These are phyloP conservation scores for Anguilla marmorata DNA, from an alignment of 2,797 vertebrate species.

Conservation along the genomic window DNA sequence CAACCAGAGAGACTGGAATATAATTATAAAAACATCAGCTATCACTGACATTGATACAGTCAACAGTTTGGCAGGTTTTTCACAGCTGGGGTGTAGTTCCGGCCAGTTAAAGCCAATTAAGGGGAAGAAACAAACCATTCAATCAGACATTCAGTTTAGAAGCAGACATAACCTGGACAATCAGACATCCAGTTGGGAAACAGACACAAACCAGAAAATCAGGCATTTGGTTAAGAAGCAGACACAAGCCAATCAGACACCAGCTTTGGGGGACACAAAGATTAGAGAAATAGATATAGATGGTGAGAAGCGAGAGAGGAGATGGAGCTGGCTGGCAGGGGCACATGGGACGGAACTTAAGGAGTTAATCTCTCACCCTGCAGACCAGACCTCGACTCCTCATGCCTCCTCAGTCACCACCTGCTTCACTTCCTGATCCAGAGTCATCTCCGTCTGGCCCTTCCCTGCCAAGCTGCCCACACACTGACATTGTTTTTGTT, in stretches of 20 bases:
- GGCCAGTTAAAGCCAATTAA: not conserved
- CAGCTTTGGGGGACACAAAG: not conserved
- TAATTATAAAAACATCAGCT: not conserved
- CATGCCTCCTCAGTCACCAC: not conserved
- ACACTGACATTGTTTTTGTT: constrained; percentile 10
- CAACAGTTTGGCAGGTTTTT: too few relatives aligned
- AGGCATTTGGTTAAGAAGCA: not conserved
- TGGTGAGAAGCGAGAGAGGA: not conserved
- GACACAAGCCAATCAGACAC: not conserved
- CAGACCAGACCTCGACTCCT: not conserved
- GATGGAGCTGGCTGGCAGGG: not conserved
- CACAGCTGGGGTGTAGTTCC: not conserved
- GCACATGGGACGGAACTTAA: not conserved
- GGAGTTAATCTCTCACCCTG: not conserved
- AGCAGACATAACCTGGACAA: not conserved
- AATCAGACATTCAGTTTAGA: not conserved
- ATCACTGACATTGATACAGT: not conserved
- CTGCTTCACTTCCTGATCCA: constrained; percentile 14
- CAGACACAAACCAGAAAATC: not conserved
- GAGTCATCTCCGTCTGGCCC: constrained; percentile 2
- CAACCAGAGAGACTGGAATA: not conserved
- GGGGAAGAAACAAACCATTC: not conserved
- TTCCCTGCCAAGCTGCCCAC: not conserved
- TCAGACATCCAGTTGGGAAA: not conserved
- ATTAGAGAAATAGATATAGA: not conserved